Evolutionary conservation across 2,113 vertebrate species (phyloP).

Genomic region (Sapajus apella): DNA sequence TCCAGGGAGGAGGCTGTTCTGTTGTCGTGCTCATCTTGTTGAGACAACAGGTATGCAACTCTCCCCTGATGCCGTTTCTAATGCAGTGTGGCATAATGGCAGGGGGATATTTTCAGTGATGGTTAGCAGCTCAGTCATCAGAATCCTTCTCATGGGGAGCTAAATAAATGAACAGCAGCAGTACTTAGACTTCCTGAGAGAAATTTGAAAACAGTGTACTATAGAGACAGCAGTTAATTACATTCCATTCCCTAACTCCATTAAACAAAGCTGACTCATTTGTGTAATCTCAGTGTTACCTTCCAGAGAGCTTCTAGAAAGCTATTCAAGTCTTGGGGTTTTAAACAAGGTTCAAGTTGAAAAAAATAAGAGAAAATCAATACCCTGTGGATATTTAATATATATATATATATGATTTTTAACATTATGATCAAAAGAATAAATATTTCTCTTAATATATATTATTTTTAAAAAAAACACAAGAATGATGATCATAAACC

Average conservation of each 20-base stretch:
- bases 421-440: neutral
- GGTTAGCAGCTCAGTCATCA: neutral
- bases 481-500: neutral
- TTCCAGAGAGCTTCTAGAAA: neutral
- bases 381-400: neutral
- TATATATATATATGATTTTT: neutral
- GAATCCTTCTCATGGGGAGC: neutral
- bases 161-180: neutral
- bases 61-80: neutral
- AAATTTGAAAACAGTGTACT: neutral
- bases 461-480: neutral
- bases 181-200: neutral
- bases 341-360: neutral
- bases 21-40: neutral
- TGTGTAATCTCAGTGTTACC: neutral
- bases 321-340: neutral
- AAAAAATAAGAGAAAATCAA: neutral
- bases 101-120: neutral
- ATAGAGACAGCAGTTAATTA: neutral
- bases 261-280: neutral
- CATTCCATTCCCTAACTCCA: neutral
- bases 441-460: neutral
- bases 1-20: accelerated
- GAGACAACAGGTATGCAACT: neutral
- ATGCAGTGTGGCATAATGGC: neutral